Base-by-base conservation (phyloP, 2,113 vertebrate species). In the Lontra canadensis region DNA sequence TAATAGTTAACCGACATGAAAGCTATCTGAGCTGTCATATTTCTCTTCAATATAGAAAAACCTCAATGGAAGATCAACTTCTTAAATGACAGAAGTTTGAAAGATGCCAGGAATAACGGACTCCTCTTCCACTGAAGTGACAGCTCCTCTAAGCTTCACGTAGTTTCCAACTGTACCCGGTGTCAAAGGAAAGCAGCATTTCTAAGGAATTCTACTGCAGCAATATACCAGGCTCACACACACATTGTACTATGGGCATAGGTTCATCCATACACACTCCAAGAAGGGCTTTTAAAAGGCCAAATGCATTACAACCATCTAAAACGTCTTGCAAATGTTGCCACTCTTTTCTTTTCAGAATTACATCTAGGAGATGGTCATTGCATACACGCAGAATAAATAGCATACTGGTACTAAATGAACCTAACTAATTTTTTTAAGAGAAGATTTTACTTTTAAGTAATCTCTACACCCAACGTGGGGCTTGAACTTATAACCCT, bases 11-110 rank as follows among this genome's bases (percentile, higher is more conserved):
- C 36, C 71, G 49, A 88, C 92, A 25, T 65, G 10, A 88, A 95
- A 94, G 36, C 67, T 86, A 88, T 36, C n/a, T 76, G 26, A 93
- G 59, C 31, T 81, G 57, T 87, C 87, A 89, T 79, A 92, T 83
- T 90, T 80, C 67, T 90, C 81, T 87, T 96, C 44, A 93, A 95
- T 92, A 95, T 44, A 93, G 67, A 89, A 98, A 98, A 95, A 65
- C n/a, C 25, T 80, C 80, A 96, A 84, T 85, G 42, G 63, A 90
- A 96, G 59, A 80, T 88, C 31, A 0, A 85, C 85, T 81, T 81
- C 90, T 90, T 96, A 81, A 31, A 93, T 61, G 39, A 93, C 69
- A 80, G 23, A 78, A 96, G 84, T 88, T 87, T 85, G 57, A 90
- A 96, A 96, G 76, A 88, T 86, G 44, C 57, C 83, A 97, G 79